phyloP scores from a whole-genome alignment of 2,113 vertebrate species.

The Brachyhypopomus occidentalis region DNA sequence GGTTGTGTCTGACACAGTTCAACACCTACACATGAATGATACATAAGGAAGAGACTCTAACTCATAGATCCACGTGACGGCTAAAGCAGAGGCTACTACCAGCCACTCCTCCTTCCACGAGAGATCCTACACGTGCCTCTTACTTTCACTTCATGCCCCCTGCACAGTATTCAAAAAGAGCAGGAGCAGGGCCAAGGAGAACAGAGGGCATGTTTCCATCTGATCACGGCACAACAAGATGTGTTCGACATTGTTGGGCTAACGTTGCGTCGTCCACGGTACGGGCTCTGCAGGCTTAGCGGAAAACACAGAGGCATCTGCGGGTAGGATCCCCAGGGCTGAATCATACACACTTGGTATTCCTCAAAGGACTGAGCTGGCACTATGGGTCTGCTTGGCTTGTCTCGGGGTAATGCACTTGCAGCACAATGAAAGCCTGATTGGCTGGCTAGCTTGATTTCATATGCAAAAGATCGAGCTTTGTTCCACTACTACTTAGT shows the following conservation, averaged over 20 bases:
- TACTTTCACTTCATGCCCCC: not conserved
- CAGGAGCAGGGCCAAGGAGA: conserved; percentile 7
- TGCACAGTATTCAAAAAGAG: not conserved
- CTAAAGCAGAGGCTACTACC: not conserved
- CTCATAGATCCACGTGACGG: conserved; percentile 1
- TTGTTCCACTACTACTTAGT: conserved; percentile 11
- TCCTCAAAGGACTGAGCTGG: conserved; percentile 44
- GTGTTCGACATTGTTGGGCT: conserved; percentile 26
- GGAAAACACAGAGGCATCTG: conserved; percentile 46
- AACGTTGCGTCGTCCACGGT: conserved; percentile 22
- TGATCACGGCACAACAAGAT: conserved; percentile 32
- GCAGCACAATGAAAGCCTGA: conserved; percentile 26
- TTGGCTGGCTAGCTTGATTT: conserved; percentile 26
- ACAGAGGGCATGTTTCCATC: conserved; percentile 33
- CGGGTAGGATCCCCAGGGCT: conserved; percentile 26
- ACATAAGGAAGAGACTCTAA: no score
- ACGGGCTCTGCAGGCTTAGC: conserved; percentile 22
- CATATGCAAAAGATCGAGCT: conserved; percentile 24
- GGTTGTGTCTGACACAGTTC: no score
- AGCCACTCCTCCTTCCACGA: not conserved
- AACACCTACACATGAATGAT: no score
- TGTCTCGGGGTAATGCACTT: conserved; percentile 18
- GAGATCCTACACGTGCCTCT: conserved; percentile 18
- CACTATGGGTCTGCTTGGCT: conserved; percentile 37
- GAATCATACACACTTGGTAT: conserved; percentile 34